Conservation (phyloP, 1,140 invertebrate species). For the Pogonomyrmex californicus region DNA sequence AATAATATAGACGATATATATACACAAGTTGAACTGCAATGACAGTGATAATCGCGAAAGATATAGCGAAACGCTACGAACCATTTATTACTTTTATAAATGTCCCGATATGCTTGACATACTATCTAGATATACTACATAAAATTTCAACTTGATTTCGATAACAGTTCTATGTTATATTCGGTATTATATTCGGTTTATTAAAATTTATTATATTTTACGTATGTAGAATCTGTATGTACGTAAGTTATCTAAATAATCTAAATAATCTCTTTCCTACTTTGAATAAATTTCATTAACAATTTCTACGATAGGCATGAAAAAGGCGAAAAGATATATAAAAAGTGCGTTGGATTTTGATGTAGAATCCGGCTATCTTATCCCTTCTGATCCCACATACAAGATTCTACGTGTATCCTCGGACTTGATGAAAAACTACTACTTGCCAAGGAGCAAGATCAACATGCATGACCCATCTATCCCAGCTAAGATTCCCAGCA, state of each 20-base stretch:
- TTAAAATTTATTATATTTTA: background rate
- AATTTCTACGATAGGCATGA: constrained; percentile 52
- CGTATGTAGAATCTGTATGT: too few species aligned
- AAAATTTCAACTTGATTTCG: background rate
- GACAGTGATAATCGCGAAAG: background rate
- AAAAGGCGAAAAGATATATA: constrained; percentile 75
- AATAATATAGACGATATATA: background rate
- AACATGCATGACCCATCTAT: background rate
- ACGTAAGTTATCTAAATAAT: background rate
- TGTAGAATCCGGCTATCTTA: constrained; percentile 76
- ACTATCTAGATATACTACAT: background rate
- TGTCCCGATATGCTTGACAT: background rate
- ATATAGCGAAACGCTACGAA: background rate
- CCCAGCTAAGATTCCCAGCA: background rate
- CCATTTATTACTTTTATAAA: background rate
- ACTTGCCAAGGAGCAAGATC: background rate
- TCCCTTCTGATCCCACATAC: constrained; percentile 69
- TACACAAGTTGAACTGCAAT: constrained; percentile 22
- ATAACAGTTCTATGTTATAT: background rate
- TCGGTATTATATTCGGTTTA: background rate
- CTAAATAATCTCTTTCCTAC: background rate
- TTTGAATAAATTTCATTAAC: background rate
- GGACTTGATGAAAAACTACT: constrained; percentile 63
- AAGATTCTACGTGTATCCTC: constrained; percentile 77
- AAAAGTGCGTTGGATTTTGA: constrained; percentile 77